Evolutionary conservation across 2,797 vertebrate genomes (phyloP).

Genomic region (Aldrovandia affinis): DNA sequence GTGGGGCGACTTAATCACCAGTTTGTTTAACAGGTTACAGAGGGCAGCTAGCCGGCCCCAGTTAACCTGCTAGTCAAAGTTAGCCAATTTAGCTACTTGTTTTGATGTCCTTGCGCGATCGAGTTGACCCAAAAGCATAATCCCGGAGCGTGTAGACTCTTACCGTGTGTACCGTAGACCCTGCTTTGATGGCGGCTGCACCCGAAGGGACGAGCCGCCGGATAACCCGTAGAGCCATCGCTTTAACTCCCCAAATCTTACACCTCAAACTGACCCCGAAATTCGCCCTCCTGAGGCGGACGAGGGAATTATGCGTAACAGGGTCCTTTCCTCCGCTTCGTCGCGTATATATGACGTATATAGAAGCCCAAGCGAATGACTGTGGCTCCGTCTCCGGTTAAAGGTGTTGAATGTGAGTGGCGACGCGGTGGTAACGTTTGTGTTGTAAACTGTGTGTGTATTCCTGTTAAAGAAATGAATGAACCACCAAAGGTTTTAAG

Average conservation of each 20-base stretch:
- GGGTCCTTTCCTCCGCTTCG: neutral
- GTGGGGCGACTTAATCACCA: neutral
- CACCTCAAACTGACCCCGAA: slow-evolving; percentile 47
- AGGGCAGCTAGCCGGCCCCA: neutral
- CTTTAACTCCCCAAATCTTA: neutral
- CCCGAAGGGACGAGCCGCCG: slow-evolving; percentile 58
- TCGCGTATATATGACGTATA: slow-evolving; percentile 44
- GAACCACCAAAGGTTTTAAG: no score
- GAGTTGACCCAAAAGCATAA: neutral
- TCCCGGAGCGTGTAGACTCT: neutral
- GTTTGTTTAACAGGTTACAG: neutral
- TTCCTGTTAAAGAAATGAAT: no score
- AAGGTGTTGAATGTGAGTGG: no score
- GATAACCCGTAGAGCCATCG: slow-evolving; percentile 67
- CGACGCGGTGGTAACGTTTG: neutral
- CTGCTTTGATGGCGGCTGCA: slow-evolving; percentile 43
- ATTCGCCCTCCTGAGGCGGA: slow-evolving; percentile 21
- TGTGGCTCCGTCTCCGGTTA: neutral
- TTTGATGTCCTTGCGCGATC: slow-evolving; percentile 20
- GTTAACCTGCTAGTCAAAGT: neutral
- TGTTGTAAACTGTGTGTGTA: neutral
- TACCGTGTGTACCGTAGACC: slow-evolving; percentile 58
- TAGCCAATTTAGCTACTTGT: neutral
- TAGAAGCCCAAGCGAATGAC: neutral
- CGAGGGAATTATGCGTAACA: slow-evolving; percentile 48